Percentiles rank a stretch among this genome's conserved stretches.
Conservation (phyloP, 1,140 invertebrate genomes). For the Polypedilum pembai region DNA sequence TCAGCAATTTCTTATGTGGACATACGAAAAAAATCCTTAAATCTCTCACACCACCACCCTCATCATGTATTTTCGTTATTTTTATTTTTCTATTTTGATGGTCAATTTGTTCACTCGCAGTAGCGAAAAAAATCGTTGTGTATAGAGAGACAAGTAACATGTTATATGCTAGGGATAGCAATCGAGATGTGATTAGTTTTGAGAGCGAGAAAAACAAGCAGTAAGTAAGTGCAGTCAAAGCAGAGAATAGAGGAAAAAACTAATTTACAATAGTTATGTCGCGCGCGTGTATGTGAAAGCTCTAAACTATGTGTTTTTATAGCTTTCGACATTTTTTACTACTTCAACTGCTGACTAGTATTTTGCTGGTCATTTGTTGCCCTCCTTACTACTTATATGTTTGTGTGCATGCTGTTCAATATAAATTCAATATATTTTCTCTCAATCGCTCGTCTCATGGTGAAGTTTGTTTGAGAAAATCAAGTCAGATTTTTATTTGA, state of each 20-base stretch:
- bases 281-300: conserved; percentile 15
- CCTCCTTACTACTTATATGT: not conserved
- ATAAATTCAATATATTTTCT: not conserved
- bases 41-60: not conserved
- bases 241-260: not conserved
- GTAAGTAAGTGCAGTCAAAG: not conserved
- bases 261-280: not conserved
- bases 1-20: not conserved
- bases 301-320: conserved; percentile 14
- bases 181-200: conserved; percentile 18
- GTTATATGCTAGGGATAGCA: not conserved
- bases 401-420: not conserved
- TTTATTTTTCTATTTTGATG: not conserved
- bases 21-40: not conserved
- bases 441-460: too few relatives aligned
- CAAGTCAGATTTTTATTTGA: not conserved
- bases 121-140: not conserved
- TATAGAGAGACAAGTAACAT: not conserved
- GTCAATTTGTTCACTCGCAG: not conserved
- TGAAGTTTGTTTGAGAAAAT: not conserved
- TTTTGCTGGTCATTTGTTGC: not conserved
- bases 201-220: not conserved
- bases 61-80: not conserved
- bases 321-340: conserved; percentile 1
- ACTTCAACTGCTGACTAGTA: not conserved